phyloP scores from a whole-genome alignment of 2,797 vertebrate species.

The Sebastiscus tertius region DNA sequence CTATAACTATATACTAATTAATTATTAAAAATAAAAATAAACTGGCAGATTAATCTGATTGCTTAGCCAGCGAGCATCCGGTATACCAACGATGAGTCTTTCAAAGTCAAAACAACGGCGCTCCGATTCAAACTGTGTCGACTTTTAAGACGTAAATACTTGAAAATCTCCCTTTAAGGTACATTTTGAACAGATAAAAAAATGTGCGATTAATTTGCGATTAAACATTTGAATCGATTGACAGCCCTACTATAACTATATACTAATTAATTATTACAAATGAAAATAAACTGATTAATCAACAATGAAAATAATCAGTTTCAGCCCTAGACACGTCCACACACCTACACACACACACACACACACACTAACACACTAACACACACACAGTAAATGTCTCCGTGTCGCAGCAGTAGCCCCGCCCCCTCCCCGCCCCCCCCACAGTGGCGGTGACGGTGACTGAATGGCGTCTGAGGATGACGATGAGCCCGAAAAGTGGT shows the following conservation, averaged over 20 bases:
- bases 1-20: no score
- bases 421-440: not conserved
- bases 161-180: no score
- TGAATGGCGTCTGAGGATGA: conserved; percentile 44
- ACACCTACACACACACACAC: not conserved
- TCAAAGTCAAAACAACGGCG: no score
- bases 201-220: no score
- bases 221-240: no score
- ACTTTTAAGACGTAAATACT: no score
- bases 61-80: no score
- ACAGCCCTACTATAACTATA: no score
- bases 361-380: not conserved
- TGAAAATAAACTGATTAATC: not conserved
- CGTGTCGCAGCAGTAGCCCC: conserved; percentile 50
- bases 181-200: no score
- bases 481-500: conserved; percentile 47
- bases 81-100: no score
- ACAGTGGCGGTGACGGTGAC: conserved; percentile 21
- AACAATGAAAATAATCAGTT: not conserved
- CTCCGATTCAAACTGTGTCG: no score
- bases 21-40: not conserved
- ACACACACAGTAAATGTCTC: conserved; percentile 43
- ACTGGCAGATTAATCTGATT: not conserved
- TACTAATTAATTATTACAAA: no score
- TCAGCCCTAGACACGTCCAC: conserved; percentile 9